phyloP scores from a whole-genome alignment of 2,113 vertebrate species.

The Parus major region DNA sequence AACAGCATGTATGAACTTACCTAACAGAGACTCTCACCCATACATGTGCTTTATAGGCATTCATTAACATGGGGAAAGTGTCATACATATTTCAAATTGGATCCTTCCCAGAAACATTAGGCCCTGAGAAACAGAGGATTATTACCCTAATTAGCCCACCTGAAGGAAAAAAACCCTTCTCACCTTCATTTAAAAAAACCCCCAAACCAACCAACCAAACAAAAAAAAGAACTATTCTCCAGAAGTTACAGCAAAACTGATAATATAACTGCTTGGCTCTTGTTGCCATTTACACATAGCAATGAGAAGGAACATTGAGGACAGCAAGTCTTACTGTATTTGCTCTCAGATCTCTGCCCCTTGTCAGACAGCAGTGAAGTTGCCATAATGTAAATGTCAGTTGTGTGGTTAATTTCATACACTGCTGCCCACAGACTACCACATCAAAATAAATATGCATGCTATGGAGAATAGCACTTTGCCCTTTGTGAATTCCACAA shows the following conservation, averaged over 20 bases:
- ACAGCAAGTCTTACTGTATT: background rate
- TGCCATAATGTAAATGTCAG: background rate
- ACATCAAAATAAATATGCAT: slow-evolving; percentile 28
- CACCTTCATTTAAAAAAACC: too few species aligned
- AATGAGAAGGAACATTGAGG: accelerated
- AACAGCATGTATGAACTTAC: background rate
- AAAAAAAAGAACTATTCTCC: background rate
- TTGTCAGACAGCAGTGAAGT: background rate
- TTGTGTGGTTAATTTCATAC: slow-evolving; percentile 1
- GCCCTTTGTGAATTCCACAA: background rate
- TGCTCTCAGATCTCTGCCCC: background rate
- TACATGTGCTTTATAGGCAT: background rate
- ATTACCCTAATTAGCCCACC: background rate
- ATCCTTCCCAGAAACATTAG: background rate
- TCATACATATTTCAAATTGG: accelerated
- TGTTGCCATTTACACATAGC: background rate
- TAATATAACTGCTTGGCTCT: background rate
- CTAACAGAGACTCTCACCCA: background rate
- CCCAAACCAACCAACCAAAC: too few species aligned
- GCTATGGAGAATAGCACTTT: background rate
- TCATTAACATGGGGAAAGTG: background rate
- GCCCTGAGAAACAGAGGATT: background rate
- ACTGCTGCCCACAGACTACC: background rate
- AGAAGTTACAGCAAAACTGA: background rate
- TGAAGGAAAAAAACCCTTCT: background rate